Evolutionary conservation across 2,113 vertebrate genomes (phyloP), one percentile per base, ranked within the genome.

Genomic region (Elgaria multicarinata): DNA sequence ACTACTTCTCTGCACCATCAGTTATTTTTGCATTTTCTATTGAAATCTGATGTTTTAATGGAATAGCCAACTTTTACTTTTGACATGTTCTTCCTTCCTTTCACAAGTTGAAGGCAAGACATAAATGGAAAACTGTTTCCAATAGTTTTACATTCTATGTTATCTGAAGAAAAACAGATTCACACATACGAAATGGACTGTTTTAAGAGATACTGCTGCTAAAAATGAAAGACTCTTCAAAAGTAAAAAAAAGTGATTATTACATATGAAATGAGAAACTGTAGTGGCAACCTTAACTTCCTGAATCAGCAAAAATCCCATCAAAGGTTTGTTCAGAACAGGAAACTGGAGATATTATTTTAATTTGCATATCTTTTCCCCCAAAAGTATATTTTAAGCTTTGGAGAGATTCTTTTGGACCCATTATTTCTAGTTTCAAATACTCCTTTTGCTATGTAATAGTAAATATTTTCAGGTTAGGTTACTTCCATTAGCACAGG

Each of bases 121-220:
- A 96, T 94, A 96, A 95, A 95, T 91, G 94, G 93, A 95, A 96
- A 95, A 95, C 95, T 90, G 83, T 93, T 95, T 94, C 94, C 94
- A 94, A 97, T 97, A 97, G 97, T 96, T 97, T 94, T 96, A 97
- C 96, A 96, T 96, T 96, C 96, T 96, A 96, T 96, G 96, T 97
- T 97, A 97, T 97, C 97, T 97, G 96, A 95, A 97, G 95, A 97
- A 97, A 97, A 97, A 96, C 96, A 97, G 97, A 96, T 97, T 97
- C 96, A 96, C 96, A 97, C 97, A 97, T 95, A 95, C 96, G 95
- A 97, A 97, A 96, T 95, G 94, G 96, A 97, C 96, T 97, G 96
- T 97, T 97, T 96, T 96, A 97, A 95, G 94, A 97, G 96, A 96
- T 96, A 96, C 1, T 96, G 95, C 96, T 96, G 95, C 91, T 96